phyloP scores from a whole-genome alignment of 2,888 invertebrate species.

The Netelia virgata region DNA sequence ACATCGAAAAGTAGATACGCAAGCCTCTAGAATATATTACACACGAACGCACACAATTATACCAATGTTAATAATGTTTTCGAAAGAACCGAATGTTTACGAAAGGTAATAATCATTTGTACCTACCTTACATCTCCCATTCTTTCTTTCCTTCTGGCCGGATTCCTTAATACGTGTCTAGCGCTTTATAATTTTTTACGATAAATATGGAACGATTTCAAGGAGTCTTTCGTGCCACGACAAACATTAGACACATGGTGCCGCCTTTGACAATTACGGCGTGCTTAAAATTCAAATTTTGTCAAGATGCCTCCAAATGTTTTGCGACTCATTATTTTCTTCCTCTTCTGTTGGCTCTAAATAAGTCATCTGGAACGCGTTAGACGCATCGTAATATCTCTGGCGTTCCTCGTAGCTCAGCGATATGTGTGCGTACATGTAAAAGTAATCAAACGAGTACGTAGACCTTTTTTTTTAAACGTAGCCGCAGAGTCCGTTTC shows the following conservation, averaged over 20 bases:
- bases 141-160: neutral
- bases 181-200: neutral
- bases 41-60: neutral
- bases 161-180: neutral
- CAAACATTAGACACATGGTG: neutral
- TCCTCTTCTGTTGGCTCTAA: neutral
- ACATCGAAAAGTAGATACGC: constrained; percentile 70
- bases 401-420: neutral
- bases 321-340: neutral
- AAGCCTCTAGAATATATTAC: neutral
- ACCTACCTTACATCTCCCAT: neutral
- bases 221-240: constrained; percentile 24
- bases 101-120: neutral
- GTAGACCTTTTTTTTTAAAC: constrained; percentile 12
- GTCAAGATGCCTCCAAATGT: neutral
- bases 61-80: neutral
- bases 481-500: constrained; percentile 5
- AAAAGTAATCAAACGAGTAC: neutral
- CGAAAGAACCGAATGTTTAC: neutral
- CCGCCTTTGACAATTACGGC: no score
- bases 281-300: constrained; percentile 9
- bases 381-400: neutral
- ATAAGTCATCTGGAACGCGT: constrained; percentile 6
- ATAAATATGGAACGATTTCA: neutral
- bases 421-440: neutral